Percentiles rank a stretch among this genome's conserved stretches.
These are phyloP conservation scores for Tangara arthus DNA, from an alignment of 2,797 vertebrate species.

Conservation along the genomic window DNA sequence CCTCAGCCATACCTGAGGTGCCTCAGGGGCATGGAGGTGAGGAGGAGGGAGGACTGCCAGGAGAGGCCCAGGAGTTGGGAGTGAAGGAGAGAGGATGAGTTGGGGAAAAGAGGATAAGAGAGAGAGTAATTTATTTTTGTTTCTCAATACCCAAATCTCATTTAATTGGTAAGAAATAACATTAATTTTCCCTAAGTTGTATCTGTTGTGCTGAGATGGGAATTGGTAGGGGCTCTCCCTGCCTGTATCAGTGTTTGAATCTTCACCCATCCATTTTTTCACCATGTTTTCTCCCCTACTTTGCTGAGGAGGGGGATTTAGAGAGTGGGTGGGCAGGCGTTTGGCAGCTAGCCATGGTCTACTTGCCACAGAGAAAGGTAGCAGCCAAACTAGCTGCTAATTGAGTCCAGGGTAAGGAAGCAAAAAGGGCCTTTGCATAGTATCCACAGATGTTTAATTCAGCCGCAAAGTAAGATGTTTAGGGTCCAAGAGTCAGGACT, in stretches of 20 bases:
- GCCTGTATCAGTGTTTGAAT: neutral
- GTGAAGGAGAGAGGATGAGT: neutral
- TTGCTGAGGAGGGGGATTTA: neutral
- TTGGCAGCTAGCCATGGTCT: neutral
- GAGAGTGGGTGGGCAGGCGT: accelerated
- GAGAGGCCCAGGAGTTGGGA: neutral
- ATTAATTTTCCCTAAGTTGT: neutral
- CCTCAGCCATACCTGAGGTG: neutral
- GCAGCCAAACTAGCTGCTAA: neutral
- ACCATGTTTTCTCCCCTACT: neutral
- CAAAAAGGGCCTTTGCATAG: neutral
- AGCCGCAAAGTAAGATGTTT: neutral
- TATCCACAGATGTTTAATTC: neutral
- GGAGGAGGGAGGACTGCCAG: neutral
- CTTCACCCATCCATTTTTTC: neutral
- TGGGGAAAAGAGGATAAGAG: neutral
- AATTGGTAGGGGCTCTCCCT: neutral
- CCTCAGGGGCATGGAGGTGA: neutral
- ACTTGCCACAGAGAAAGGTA: neutral
- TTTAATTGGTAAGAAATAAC: neutral
- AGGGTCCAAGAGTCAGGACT: neutral
- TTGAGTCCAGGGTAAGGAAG: neutral
- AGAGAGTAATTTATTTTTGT: neutral
- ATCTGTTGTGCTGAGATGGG: neutral
- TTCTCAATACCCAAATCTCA: neutral